A percentile compares a stretch with the other conserved stretches of the same genome.
Conservation (phyloP, 2,797 vertebrate genomes). For the Peromyscus melanophrys region DNA sequence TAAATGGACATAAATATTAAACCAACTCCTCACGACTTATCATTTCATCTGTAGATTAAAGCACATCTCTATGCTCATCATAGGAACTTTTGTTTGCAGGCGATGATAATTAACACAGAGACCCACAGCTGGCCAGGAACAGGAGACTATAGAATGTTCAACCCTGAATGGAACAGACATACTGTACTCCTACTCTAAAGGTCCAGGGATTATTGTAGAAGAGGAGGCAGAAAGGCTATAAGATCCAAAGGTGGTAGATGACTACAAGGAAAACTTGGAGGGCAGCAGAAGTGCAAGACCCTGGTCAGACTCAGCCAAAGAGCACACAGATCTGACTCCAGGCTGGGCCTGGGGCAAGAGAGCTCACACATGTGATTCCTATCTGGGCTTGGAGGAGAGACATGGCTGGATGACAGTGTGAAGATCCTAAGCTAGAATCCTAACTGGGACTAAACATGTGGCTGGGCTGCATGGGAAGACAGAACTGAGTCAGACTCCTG, state of each 20-base stretch:
- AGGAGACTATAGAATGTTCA: not conserved
- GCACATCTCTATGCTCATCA: not conserved
- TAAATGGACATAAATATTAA: not conserved
- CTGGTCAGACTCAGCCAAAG: not conserved
- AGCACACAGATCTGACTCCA: not conserved
- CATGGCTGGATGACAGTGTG: not conserved
- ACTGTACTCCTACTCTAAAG: not conserved
- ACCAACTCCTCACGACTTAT: not conserved
- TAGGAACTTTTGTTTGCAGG: not conserved
- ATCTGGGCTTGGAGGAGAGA: not conserved
- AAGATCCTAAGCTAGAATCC: not conserved
- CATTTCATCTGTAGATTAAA: not conserved
- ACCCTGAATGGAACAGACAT: not conserved
- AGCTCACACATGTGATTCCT: not conserved
- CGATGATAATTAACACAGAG: too few species aligned
- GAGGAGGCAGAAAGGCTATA: not conserved
- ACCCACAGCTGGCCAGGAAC: not conserved
- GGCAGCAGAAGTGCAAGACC: not conserved
- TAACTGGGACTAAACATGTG: not conserved
- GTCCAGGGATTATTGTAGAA: not conserved
- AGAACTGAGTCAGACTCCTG: not conserved
- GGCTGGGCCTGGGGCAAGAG: not conserved
- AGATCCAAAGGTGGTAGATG: not conserved
- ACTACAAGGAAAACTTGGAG: not conserved
- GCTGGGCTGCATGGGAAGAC: not conserved